These are phyloP conservation scores for Leptopilina clavipes DNA, from an alignment of 1,140 invertebrate genomes.

Conservation along the genomic window DNA sequence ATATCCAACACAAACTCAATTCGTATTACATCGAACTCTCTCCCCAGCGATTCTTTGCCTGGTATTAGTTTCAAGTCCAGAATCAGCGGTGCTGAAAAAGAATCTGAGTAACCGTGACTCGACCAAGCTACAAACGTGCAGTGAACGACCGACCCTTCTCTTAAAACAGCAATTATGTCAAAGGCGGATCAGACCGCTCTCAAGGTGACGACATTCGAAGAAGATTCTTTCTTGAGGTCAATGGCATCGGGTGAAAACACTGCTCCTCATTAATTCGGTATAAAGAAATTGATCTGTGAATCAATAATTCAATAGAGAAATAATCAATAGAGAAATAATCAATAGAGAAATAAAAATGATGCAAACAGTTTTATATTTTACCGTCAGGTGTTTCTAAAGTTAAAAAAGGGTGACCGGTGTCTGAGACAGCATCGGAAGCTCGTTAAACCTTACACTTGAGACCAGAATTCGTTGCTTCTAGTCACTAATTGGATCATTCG, in stretches of 20 bases:
- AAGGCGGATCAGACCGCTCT: slow-evolving; percentile 16
- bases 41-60: slow-evolving; percentile 31
- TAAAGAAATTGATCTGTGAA: no score
- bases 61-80: slow-evolving; percentile 54
- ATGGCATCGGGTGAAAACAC: slow-evolving; percentile 3
- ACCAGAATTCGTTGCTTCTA: slow-evolving; percentile 46
- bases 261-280: neutral
- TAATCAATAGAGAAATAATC: no score
- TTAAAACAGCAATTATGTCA: slow-evolving; percentile 29
- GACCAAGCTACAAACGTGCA: slow-evolving; percentile 35
- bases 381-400: neutral
- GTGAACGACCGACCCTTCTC: slow-evolving; percentile 16
- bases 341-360: no score
- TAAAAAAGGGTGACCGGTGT: slow-evolving; percentile 42
- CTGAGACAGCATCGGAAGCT: slow-evolving; percentile 50
- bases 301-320: no score
- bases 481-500: slow-evolving; percentile 57
- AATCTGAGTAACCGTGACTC: slow-evolving; percentile 51
- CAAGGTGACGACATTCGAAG: slow-evolving; percentile 22
- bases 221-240: slow-evolving; percentile 11
- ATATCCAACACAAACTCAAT: neutral
- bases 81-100: slow-evolving; percentile 47
- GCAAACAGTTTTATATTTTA: no score
- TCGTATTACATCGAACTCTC: neutral
- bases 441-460: slow-evolving; percentile 49